Conservation (phyloP, 2,888 invertebrate species). For the Eumacrocentrus americanus region DNA sequence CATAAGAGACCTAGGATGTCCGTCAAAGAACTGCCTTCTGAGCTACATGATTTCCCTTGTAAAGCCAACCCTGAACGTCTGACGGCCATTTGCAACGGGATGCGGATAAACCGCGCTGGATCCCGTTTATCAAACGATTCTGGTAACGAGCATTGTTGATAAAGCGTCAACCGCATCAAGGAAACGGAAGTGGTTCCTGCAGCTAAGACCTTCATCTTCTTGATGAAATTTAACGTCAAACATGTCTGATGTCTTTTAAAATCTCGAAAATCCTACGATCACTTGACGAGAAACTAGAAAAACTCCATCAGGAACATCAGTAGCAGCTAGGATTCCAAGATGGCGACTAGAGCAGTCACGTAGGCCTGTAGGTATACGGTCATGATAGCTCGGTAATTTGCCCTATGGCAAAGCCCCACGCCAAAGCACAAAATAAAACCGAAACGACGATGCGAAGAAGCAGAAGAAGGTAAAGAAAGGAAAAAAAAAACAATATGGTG, state of each 20-base stretch:
- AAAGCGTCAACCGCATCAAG: slow-evolving; percentile 13
- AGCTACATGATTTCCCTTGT: too few species aligned
- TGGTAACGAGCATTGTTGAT: slow-evolving; percentile 18
- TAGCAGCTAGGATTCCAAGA: slow-evolving; percentile 17
- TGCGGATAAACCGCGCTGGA: slow-evolving; percentile 16
- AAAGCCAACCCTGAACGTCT: too few species aligned
- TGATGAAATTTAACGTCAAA: too few species aligned
- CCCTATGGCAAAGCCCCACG: slow-evolving; percentile 31
- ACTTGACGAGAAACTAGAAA: too few species aligned
- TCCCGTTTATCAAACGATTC: background rate
- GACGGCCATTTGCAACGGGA: slow-evolving; percentile 12
- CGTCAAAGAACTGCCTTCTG: too few species aligned
- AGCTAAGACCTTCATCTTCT: background rate
- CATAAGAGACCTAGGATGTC: too few species aligned
- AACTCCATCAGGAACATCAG: too few species aligned
- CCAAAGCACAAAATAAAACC: slow-evolving; percentile 19
- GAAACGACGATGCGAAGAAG: background rate
- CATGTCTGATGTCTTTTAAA: too few species aligned
- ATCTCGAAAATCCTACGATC: slow-evolving; percentile 14
- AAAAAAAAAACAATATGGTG: slow-evolving; percentile 11
- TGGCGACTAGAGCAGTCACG: slow-evolving; percentile 20
- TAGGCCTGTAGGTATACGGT: slow-evolving; percentile 12
- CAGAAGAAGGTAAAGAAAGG: background rate
- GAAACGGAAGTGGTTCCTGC: slow-evolving; percentile 26
- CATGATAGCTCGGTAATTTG: slow-evolving; percentile 33